Conservation (phyloP, 2,888 invertebrate species). For the Strigamia crassipes region DNA sequence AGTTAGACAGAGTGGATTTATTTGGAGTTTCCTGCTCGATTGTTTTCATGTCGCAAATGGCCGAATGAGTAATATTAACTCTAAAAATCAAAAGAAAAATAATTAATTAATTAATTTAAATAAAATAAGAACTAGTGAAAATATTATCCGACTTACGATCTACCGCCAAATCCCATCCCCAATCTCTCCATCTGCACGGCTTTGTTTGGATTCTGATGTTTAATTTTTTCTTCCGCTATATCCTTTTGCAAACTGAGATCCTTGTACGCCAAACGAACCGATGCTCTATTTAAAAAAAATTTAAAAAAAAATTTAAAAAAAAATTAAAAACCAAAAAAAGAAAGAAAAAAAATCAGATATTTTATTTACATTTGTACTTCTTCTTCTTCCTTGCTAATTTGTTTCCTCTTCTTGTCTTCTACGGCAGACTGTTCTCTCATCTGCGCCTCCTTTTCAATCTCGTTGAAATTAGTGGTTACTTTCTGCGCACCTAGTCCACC, state of each 20-base stretch:
- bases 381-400: constrained; percentile 65
- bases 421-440: constrained; percentile 64
- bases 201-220: constrained; percentile 77
- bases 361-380: constrained; percentile 62
- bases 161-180: constrained; percentile 81
- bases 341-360: neutral
- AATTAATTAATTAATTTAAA: too few relatives aligned
- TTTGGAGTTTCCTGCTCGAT: constrained; percentile 81
- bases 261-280: constrained; percentile 72
- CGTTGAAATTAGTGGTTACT: constrained; percentile 92
- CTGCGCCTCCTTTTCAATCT: constrained; percentile 88
- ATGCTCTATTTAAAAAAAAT: constrained; percentile 55
- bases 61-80: constrained; percentile 75
- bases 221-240: constrained; percentile 73
- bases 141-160: constrained; percentile 60
- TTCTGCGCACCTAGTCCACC: constrained; percentile 91
- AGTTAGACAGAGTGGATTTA: constrained; percentile 59
- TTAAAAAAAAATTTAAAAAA: too few relatives aligned
- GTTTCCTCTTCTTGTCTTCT: constrained; percentile 62
- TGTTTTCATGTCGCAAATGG: constrained; percentile 84
- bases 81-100: constrained; percentile 57
- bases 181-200: constrained; percentile 87
- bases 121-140: neutral
- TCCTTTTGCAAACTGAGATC: constrained; percentile 70
- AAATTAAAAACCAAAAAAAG: too few relatives aligned